These are phyloP conservation scores for Xyliphius kryptos DNA, from an alignment of 2,113 vertebrate genomes.

Conservation along the genomic window DNA sequence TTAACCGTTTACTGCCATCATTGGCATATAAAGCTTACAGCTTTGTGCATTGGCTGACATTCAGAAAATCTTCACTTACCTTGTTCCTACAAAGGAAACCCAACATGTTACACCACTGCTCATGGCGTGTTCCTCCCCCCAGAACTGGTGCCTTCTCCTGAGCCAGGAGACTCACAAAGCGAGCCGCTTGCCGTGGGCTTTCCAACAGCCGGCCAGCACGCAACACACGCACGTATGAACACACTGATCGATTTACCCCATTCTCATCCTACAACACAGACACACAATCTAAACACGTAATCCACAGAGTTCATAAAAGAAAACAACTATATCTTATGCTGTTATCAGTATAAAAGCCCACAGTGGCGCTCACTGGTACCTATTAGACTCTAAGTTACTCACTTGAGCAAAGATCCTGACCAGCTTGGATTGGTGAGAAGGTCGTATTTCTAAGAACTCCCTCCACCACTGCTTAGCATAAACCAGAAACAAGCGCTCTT, in stretches of 20 bases:
- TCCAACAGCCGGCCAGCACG: constrained; percentile 85
- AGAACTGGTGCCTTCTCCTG: constrained; percentile 79
- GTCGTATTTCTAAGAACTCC: constrained; percentile 92
- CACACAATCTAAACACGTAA: neutral
- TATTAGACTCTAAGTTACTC: too few relatives aligned
- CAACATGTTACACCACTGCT: constrained; percentile 91
- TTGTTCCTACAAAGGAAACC: constrained; percentile 87
- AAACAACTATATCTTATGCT: constrained; percentile 3
- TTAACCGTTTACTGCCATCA: too few relatives aligned
- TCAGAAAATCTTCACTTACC: constrained; percentile 60
- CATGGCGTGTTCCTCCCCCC: constrained; percentile 82
- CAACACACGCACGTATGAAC: constrained; percentile 78
- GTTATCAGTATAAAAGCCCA: too few relatives aligned
- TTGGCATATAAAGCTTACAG: too few relatives aligned
- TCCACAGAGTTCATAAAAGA: neutral
- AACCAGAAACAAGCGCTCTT: constrained; percentile 86
- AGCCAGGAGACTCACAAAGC: constrained; percentile 88
- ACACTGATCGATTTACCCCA: constrained; percentile 82
- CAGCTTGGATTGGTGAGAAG: constrained; percentile 78
- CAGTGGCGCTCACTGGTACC: too few relatives aligned
- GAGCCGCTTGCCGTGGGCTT: constrained; percentile 83
- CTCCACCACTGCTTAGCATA: constrained; percentile 99
- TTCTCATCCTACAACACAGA: constrained; percentile 80
- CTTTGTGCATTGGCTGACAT: too few relatives aligned
- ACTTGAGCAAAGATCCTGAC: constrained; percentile 99